Conservation (phyloP, 2,797 vertebrate genomes). For the Rhadinocentrus ornatus region DNA sequence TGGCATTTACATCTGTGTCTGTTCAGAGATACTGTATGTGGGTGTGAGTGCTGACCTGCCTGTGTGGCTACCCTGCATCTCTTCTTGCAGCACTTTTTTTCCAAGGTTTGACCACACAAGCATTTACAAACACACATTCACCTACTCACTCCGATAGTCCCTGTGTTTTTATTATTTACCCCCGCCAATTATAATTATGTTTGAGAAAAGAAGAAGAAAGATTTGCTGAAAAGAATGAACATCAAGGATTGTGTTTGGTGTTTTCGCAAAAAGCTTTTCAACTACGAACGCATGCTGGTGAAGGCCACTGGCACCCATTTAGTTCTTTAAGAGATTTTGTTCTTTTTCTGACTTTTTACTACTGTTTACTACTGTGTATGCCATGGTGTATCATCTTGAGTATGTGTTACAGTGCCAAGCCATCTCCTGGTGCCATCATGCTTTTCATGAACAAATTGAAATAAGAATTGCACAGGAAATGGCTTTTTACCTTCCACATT, state of each 20-base stretch:
- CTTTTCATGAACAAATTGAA: slow-evolving; percentile 9
- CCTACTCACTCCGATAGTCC: slow-evolving; percentile 19
- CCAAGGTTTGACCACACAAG: slow-evolving; percentile 41
- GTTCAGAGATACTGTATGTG: slow-evolving; percentile 54
- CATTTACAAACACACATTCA: slow-evolving; percentile 25
- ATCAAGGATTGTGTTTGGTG: slow-evolving; percentile 37
- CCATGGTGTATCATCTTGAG: slow-evolving; percentile 39
- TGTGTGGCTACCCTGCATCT: slow-evolving; percentile 9
- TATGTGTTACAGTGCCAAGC: slow-evolving; percentile 24
- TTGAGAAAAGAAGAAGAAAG: slow-evolving; percentile 12
- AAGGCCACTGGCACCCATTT: slow-evolving; percentile 47
- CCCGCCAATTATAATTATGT: slow-evolving; percentile 10
- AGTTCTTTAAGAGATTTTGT: slow-evolving; percentile 28
- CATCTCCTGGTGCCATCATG: slow-evolving; percentile 1
- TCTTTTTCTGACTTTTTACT: slow-evolving; percentile 50
- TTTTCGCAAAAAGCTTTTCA: slow-evolving; percentile 49
- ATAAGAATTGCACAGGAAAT: neutral
- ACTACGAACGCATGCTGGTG: slow-evolving; percentile 32
- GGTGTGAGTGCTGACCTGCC: slow-evolving; percentile 44
- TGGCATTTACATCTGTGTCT: slow-evolving; percentile 47
- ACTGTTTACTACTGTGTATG: slow-evolving; percentile 18
- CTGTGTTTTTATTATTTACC: neutral
- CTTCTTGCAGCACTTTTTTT: slow-evolving; percentile 29
- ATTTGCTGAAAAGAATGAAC: slow-evolving; percentile 47
- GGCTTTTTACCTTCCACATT: slow-evolving; percentile 2